Percentiles rank a stretch among this genome's conserved stretches.
These are phyloP conservation scores for Caradrina clavipalpis DNA, from an alignment of 2,888 invertebrate species.

Conservation along the genomic window DNA sequence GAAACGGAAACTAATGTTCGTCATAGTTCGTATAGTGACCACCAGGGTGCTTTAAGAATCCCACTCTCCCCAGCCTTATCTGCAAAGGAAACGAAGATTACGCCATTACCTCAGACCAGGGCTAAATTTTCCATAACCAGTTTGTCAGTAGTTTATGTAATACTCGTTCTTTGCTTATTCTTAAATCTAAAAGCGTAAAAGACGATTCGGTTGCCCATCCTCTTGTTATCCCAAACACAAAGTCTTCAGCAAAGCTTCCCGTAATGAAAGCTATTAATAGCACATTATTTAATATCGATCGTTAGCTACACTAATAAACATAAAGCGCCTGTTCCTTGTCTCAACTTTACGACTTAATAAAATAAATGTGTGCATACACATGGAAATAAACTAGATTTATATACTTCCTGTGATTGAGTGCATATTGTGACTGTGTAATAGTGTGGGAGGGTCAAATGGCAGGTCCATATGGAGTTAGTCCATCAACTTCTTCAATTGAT, in stretches of 20 bases:
- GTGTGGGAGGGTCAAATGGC: background rate
- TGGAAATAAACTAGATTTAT: constrained; percentile 40
- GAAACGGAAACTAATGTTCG: no score
- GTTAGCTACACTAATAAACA: constrained; percentile 18
- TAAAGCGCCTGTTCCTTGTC: constrained; percentile 16
- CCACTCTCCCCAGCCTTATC: no score
- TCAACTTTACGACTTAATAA: constrained; percentile 42
- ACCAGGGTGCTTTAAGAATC: no score
- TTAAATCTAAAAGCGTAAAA: no score
- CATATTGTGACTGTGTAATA: background rate
- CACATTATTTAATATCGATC: constrained; percentile 27
- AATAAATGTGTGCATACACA: constrained; percentile 28
- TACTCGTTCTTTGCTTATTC: no score
- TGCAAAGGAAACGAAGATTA: no score
- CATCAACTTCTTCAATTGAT: no score
- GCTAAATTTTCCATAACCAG: no score
- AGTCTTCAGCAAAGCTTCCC: background rate
- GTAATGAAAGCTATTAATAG: constrained; percentile 28
- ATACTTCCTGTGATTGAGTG: constrained; percentile 20
- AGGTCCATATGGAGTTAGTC: no score
- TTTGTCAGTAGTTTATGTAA: no score
- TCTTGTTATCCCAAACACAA: background rate
- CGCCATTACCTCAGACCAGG: no score
- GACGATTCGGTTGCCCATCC: background rate
- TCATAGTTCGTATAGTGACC: no score